Evolutionary conservation across 1,140 invertebrate genomes (phyloP).

Genomic region (Parapsyche elsis): DNA sequence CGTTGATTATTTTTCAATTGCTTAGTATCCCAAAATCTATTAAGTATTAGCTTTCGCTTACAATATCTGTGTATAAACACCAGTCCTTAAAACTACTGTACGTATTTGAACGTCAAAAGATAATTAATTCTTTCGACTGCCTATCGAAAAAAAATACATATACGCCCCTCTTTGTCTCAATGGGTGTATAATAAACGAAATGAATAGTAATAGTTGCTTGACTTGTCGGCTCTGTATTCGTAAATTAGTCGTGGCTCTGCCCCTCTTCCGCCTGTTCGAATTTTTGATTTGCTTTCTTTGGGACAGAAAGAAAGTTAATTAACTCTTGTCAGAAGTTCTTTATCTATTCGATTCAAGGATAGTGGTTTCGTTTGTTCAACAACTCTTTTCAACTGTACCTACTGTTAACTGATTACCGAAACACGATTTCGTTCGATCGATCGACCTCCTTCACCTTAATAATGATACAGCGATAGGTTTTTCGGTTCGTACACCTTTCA

Average conservation of each 20-base stretch:
- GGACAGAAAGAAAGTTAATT: constrained; percentile 19
- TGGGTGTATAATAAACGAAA: neutral
- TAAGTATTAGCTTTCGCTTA: neutral
- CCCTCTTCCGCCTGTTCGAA: neutral
- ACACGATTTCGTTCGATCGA: neutral
- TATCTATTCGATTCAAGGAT: neutral
- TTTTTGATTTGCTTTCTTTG: constrained; percentile 19
- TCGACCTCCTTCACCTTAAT: neutral
- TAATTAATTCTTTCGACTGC: neutral
- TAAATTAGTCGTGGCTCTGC: neutral
- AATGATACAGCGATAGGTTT: no score
- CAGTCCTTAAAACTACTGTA: no score
- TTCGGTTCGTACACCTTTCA: no score
- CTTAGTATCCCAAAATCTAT: neutral
- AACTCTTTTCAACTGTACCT: neutral
- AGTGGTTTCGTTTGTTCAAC: neutral
- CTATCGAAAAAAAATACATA: neutral
- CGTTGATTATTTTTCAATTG: neutral
- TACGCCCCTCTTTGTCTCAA: neutral
- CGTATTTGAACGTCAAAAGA: neutral
- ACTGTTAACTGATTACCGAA: neutral
- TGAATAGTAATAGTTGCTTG: constrained; percentile 4
- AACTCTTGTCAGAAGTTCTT: neutral
- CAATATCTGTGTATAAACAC: no score
- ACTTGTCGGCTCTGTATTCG: neutral